Evolutionary conservation across 2,888 invertebrate species (phyloP).

Genomic region (Phalera bucephala): DNA sequence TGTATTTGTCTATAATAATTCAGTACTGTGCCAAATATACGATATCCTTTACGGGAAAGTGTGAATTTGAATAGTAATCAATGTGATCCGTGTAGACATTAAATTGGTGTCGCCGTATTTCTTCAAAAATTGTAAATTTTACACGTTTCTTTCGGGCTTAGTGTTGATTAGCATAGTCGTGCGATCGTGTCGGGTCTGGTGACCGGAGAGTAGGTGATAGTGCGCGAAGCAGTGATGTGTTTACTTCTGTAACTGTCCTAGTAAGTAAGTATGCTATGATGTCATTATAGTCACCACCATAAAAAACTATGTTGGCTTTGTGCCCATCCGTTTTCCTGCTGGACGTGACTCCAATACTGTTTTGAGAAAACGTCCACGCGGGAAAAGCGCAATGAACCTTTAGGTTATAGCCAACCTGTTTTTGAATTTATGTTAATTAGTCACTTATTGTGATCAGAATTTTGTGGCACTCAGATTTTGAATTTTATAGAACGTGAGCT

Average conservation of each 20-base stretch:
- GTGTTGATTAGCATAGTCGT: slow-evolving; percentile 40
- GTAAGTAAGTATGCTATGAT: slow-evolving; percentile 77
- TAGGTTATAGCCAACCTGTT: slow-evolving; percentile 64
- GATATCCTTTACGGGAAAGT: too few species aligned
- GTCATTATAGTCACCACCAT: slow-evolving; percentile 74
- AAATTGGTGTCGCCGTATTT: slow-evolving; percentile 66
- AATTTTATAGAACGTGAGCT: too few species aligned
- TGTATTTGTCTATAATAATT: slow-evolving; percentile 25
- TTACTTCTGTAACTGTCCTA: slow-evolving; percentile 74
- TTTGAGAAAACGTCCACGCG: slow-evolving; percentile 65
- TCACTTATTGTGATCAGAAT: slow-evolving; percentile 31
- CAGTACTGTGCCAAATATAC: slow-evolving; percentile 48
- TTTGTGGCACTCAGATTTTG: slow-evolving; percentile 11
- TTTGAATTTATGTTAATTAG: slow-evolving; percentile 55
- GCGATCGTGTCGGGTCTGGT: slow-evolving; percentile 30
- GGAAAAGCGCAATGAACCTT: slow-evolving; percentile 61
- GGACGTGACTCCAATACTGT: slow-evolving; percentile 61
- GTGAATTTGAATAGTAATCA: slow-evolving; percentile 38
- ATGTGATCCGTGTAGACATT: slow-evolving; percentile 70
- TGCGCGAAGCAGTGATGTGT: slow-evolving; percentile 70
- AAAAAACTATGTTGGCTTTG: slow-evolving; percentile 80
- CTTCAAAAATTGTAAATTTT: slow-evolving; percentile 48
- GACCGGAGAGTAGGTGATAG: slow-evolving; percentile 45
- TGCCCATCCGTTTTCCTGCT: slow-evolving; percentile 79
- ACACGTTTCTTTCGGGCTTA: slow-evolving; percentile 38